Evolutionary conservation across 2,888 invertebrate species (phyloP), one percentile per base, ranked within the genome.

Genomic region (Physocephala rufipes): DNA sequence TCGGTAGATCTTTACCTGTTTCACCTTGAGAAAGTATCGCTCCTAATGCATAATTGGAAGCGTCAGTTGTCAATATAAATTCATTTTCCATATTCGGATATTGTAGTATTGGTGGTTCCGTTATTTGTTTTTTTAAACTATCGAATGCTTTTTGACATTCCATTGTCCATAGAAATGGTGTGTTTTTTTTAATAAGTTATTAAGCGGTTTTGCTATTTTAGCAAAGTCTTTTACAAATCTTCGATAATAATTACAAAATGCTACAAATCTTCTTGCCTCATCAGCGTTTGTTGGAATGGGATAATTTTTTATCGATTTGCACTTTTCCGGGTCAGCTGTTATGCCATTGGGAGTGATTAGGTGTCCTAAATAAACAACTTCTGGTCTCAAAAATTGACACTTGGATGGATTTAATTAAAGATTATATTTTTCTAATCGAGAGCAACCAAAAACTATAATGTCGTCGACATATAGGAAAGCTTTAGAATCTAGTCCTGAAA

Each of bases 331-430:
- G 26, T 55, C n/a, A n/a, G n/a, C n/a, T n/a, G n/a, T n/a, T n/a
- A n/a, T n/a, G n/a, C n/a, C n/a, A n/a, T n/a, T n/a, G n/a, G n/a
- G n/a, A n/a, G n/a, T n/a, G n/a, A n/a, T n/a, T n/a, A n/a, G n/a
- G n/a, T n/a, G n/a, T n/a, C 59, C 30, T 28, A 30, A n/a, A 19
- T 59, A 59, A 16, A 26, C 30, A n/a, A 59, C 59, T 59, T 59
- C 59, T 26, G 59, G 59, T 30, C 59, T 24, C 30, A 30, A 59
- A n/a, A 59, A 59, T n/a, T 19, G n/a, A 59, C 59, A 59, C 30
- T 30, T 59, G 9, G 28, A 16, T 59, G 59, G 28, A 13, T 59
- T 59, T 12, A 59, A n/a, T 59, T 55, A 5, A n/a, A 24, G 2
- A 13, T 55, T 24, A 55, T 12, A 55, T 55, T 55, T 13, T 55